Evolutionary conservation across 2,888 invertebrate species (phyloP).

Genomic region (Mellilla xanthometata): DNA sequence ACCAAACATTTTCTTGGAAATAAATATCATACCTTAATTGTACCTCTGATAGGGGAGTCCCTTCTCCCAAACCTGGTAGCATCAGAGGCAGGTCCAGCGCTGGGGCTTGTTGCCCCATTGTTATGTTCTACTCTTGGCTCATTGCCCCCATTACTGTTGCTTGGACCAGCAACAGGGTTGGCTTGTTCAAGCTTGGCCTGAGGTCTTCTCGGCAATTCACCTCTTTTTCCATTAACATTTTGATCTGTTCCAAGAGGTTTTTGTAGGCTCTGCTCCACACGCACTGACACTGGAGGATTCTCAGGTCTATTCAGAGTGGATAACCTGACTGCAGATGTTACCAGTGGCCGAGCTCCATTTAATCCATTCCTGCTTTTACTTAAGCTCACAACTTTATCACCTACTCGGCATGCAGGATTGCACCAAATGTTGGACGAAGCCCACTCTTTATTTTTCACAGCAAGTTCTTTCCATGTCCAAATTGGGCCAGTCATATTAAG

Average conservation of each 20-base stretch:
- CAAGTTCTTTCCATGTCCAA: slow-evolving; percentile 90
- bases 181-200: slow-evolving; percentile 45
- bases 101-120: slow-evolving; percentile 29
- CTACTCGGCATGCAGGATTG: slow-evolving; percentile 93
- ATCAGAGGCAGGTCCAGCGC: slow-evolving; percentile 41
- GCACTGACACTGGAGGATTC: slow-evolving; percentile 73
- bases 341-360: slow-evolving; percentile 78
- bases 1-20: too few species aligned
- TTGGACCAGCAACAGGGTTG: slow-evolving; percentile 70
- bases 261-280: slow-evolving; percentile 73
- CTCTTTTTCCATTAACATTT: slow-evolving; percentile 88
- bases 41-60: slow-evolving; percentile 60
- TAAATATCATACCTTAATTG: slow-evolving; percentile 56
- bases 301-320: slow-evolving; percentile 63
- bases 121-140: slow-evolving; percentile 47
- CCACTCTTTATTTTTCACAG: slow-evolving; percentile 89
- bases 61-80: slow-evolving; percentile 55
- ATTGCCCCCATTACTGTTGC: slow-evolving; percentile 70
- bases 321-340: slow-evolving; percentile 80
- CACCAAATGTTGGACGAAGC: slow-evolving; percentile 96
- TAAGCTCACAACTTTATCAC: slow-evolving; percentile 89
- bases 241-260: slow-evolving; percentile 85
- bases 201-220: slow-evolving; percentile 74
- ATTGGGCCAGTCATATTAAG: slow-evolving; percentile 88
- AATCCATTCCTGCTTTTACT: slow-evolving; percentile 83